Evolutionary conservation across 2,888 invertebrate species (phyloP).

Genomic region (Arrhopalites spinosus): DNA sequence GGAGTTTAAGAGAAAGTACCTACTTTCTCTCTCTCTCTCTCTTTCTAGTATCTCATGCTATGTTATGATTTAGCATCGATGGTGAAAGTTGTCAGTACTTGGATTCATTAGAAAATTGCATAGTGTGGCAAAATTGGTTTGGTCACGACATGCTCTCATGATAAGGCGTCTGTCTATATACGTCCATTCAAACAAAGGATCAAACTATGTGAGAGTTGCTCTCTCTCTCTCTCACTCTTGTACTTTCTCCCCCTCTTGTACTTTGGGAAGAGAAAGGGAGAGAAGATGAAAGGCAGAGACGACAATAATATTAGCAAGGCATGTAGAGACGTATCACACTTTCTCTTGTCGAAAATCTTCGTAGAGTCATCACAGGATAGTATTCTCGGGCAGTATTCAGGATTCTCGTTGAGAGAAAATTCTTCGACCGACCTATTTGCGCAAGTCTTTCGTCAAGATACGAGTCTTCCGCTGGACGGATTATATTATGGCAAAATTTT

Average conservation of each 20-base stretch:
- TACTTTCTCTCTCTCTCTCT: not conserved
- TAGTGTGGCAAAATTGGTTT: slow-evolving; percentile 1
- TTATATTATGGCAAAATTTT: slow-evolving; percentile 27
- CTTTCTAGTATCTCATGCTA: not conserved
- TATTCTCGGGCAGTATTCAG: not conserved
- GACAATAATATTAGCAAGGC: slow-evolving; percentile 3
- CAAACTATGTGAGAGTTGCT: not conserved
- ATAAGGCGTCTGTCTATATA: not conserved
- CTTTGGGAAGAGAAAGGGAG: not conserved
- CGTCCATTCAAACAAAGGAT: not conserved
- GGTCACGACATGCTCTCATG: not conserved
- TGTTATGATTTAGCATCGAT: no score
- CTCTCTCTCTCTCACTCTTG: not conserved
- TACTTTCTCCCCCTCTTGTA: no score
- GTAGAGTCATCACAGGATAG: slow-evolving; percentile 25
- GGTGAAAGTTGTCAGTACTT: no score
- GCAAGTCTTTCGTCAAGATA: slow-evolving; percentile 19
- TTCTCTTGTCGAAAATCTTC: slow-evolving; percentile 28
- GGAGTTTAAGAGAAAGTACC: not conserved
- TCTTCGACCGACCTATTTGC: slow-evolving; percentile 24
- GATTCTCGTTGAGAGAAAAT: not conserved
- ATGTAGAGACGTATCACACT: not conserved
- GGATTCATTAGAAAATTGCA: slow-evolving; percentile 1
- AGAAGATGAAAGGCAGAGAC: not conserved
- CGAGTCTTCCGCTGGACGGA: slow-evolving; percentile 19